Conservation (phyloP, 2,797 vertebrate species). For the Anguilla pacifica region DNA sequence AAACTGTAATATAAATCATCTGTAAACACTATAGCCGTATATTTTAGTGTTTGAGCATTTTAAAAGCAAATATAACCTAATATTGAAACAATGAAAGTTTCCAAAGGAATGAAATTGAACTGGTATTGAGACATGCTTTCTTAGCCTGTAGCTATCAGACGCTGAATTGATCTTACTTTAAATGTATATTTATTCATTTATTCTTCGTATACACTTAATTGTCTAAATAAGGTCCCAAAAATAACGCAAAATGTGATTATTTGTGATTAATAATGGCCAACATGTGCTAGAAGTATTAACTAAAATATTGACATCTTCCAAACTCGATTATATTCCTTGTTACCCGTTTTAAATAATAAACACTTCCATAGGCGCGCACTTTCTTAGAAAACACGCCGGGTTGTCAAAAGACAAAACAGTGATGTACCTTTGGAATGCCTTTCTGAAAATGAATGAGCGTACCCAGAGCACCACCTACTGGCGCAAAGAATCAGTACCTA, state of each 20-base stretch:
- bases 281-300: neutral
- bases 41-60: neutral
- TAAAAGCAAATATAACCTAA: neutral
- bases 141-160: neutral
- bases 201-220: neutral
- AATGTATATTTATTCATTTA: neutral
- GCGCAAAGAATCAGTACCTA: neutral
- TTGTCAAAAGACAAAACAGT: neutral
- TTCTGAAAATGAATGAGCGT: conserved; percentile 27
- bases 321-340: neutral
- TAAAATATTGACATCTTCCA: neutral
- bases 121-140: neutral
- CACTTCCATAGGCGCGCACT: neutral
- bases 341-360: neutral
- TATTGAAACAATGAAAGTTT: neutral
- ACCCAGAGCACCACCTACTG: conserved; percentile 45
- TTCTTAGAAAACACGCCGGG: neutral
- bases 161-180: neutral
- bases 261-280: neutral
- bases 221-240: neutral
- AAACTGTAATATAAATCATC: neutral
- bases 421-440: neutral
- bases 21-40: neutral
- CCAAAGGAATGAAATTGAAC: neutral
- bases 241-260: neutral